Base-by-base conservation (phyloP, 2,113 vertebrate genomes). In the Smithornis capensis region DNA sequence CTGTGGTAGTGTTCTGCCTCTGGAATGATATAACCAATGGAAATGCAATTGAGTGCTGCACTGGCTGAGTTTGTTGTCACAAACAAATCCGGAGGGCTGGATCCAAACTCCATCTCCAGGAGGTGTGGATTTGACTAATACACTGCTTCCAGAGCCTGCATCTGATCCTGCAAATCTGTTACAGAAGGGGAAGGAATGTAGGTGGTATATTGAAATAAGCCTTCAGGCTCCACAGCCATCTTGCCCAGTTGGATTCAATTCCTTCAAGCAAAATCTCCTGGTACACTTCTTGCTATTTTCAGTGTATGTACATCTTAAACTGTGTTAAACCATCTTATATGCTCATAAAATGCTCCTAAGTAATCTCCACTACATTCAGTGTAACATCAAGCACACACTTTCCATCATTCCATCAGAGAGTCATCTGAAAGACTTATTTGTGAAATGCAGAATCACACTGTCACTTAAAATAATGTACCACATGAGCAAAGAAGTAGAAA, bases 231-330 rank as follows among this genome's bases (percentile, higher is more conserved):
- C 44, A 82, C n/a, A 92, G 57, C 59, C 7, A 9, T 70, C 92
- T 84, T 92, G 28, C 38, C 85, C 57, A 49, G 44, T 9, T 75
- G 73, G 53, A 88, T 89, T 96, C 67, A 75, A 35, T 52, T 79
- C 55, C 29, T 49, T 75, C 57, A 59, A 63, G 44, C 11, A 70
- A 73, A 91, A 74, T 63, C 31, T 87, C 47, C 49, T 49, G 75
- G 74, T 37, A 74, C 15, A 27, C 29, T 69, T 56, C 42, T 45
- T 44, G 5, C n/a, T 83, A 37, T 59, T 90, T 92, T 38, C 28
- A 55, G 17, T 52, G 49, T 64, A 80, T 12, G 28, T 4, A 9
- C n/a, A 25, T 44, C 44, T 89, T 35, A 55, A 89, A 55, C 63
- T 31, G n/a, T 6, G 2, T 19, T 35, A 47, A 83, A 47, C 24